Evolutionary conservation across 2,113 vertebrate genomes (phyloP), one percentile per base, ranked within the genome.

Genomic region (Cavia porcellus): DNA sequence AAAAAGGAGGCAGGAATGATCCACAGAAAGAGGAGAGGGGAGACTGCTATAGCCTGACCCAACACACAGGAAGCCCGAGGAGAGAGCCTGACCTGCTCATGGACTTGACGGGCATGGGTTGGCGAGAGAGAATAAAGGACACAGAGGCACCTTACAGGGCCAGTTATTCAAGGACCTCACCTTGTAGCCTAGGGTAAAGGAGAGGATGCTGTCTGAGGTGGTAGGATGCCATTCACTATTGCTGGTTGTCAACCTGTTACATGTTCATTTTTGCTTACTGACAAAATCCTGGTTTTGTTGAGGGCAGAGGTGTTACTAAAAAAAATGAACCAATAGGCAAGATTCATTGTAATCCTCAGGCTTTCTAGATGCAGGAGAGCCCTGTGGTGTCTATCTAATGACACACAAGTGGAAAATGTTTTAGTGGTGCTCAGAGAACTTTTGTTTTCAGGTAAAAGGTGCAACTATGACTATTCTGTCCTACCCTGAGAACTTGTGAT

Each of bases 41-140:
- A 38, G 62, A 38, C 0, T 1, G 0, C 30, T 38, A 9, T 17
- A 17, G 15, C 32, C 1, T 1, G 45, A 57, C 7, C 5, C 6
- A 8, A 10, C 38, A 35, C 1, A 3, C 3, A 12, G 22, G 52
- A 32, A 30, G 8, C 59, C 42, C 3, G 3, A 64, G 45, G n/a
- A 32, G 55, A 47, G n/a, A 45, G 0, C 22, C 4, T 47, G 30
- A 2, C 17, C 45, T 12, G 45, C 28, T 24, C 4, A 2, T 13
- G 47, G 47, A 22, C 1, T 22, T 7, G 25, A 72, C 17, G 55
- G 20, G 32, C 24, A 8, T 6, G 24, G 1, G 17, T 4, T 28
- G 25, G 15, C 7, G 19, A 45, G 57, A 45, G 30, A 22, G 5
- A 66, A 15, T 24, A 3, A 77, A 12, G 12, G 30, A 17, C 25